Evolutionary conservation across 2,888 invertebrate species (phyloP).

Genomic region (Andrena hattorfiana): DNA sequence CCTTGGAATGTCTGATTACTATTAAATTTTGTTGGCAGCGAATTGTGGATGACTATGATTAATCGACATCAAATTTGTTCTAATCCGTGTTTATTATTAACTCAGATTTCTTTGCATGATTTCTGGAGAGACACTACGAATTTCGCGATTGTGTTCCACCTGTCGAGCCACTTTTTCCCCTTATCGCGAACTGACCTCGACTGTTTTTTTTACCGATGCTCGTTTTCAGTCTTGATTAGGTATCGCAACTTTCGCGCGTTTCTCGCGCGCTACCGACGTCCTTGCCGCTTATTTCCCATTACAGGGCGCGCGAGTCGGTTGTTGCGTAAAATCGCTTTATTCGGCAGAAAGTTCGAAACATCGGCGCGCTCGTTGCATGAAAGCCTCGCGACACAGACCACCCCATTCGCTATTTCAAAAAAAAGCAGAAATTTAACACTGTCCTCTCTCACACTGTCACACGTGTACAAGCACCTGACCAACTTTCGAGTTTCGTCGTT

Average conservation of each 20-base stretch:
- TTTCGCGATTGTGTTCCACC: conserved; percentile 11
- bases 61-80: no score
- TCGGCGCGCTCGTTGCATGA: not conserved
- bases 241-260: conserved; percentile 44
- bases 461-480: no score
- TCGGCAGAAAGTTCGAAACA: not conserved
- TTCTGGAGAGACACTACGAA: not conserved
- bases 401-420: not conserved
- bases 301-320: conserved; percentile 25
- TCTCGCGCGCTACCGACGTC: conserved; percentile 34
- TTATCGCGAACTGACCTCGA: not conserved
- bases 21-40: no score
- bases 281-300: conserved; percentile 36
- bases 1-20: no score
- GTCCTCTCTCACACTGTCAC: no score
- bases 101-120: no score
- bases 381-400: not conserved
- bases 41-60: no score
- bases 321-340: conserved; percentile 2
- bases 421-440: no score
- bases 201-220: not conserved
- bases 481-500: no score
- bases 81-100: no score
- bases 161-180: not conserved
- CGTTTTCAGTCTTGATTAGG: conserved; percentile 37